Evolutionary conservation across 2,888 invertebrate genomes (phyloP), one percentile per base, ranked within the genome.

Genomic region (Hofmannophila pseudospretella): DNA sequence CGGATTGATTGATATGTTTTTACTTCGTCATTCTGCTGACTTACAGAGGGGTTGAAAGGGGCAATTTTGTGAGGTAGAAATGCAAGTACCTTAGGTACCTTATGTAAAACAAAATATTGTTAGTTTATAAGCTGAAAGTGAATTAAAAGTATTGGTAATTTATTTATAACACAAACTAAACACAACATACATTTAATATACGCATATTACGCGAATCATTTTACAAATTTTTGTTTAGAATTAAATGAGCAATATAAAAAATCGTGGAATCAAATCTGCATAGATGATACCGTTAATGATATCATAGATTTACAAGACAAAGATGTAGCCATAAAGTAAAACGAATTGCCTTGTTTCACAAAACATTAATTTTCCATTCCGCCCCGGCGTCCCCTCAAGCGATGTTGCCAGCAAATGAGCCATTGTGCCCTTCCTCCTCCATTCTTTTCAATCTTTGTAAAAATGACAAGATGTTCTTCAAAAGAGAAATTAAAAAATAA

Each of bases 291-390:
- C 5, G 16, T 16, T 16, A 16, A 16, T 16, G 16, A 16, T 16
- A 16, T 23, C 23, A 7, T 7, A 16, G 16, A 16, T 16, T 16
- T 16, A 4, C 5, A 16, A 3, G 23, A 5, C 4, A 23, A 23
- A 8, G 7, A 23, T 23, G 23, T 23, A 7, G 8, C 4, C 5
- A 11, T 27, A 11, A 27, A 10, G 4, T 11, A 11, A 3, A 27
- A 11, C 4, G 11, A 2, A 16, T n/a, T 30, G 30, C 7, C n/a
- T 13, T 30, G 30, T 30, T 30, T 30, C 30, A 16, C 30, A 30
- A 30, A 30, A 30, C 30, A 30, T 30, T 30, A 16, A 30, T 30
- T 30, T n/a, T n/a, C 16, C 30, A 14, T 14, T 16, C n/a, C 30
- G n/a, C 16, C 16, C 30, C 30, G 7, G 5, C 9, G 14, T 30